These are phyloP conservation scores for Creontiades dilutus DNA, from an alignment of 2,888 invertebrate genomes.

Conservation along the genomic window DNA sequence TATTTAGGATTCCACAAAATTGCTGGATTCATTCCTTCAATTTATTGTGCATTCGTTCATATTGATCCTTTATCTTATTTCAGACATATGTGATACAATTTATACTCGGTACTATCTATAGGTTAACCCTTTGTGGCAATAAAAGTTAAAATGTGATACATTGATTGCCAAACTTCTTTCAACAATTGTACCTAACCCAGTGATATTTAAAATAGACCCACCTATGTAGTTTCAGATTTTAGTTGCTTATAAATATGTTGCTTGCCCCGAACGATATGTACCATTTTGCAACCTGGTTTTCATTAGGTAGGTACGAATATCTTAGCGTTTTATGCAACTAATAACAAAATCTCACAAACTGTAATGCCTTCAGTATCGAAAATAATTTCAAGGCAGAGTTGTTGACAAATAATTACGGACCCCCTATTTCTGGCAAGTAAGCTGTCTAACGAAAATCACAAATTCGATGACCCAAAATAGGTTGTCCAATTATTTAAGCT, in stretches of 20 bases:
- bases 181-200: conserved; percentile 9
- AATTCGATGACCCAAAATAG: background rate
- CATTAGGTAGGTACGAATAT: too few relatives aligned
- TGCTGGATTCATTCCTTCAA: background rate
- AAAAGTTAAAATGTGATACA: conserved; percentile 36
- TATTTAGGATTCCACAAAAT: background rate
- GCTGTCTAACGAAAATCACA: background rate
- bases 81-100: conserved; percentile 3
- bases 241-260: background rate
- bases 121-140: background rate
- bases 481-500: too few relatives aligned
- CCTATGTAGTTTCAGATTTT: background rate
- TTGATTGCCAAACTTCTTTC: conserved; percentile 41
- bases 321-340: too few relatives aligned
- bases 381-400: too few relatives aligned
- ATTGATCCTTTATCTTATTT: background rate
- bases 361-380: too few relatives aligned
- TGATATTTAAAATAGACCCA: conserved; percentile 13
- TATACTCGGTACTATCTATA: background rate
- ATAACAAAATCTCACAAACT: too few relatives aligned
- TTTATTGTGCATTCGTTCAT: background rate
- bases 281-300: background rate
- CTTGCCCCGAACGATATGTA: background rate
- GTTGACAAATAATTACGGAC: too few relatives aligned
- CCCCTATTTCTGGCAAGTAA: background rate